Evolutionary conservation across 2,113 vertebrate species (phyloP), one percentile per base, ranked within the genome.

Genomic region (Cephalopterus ornatus): DNA sequence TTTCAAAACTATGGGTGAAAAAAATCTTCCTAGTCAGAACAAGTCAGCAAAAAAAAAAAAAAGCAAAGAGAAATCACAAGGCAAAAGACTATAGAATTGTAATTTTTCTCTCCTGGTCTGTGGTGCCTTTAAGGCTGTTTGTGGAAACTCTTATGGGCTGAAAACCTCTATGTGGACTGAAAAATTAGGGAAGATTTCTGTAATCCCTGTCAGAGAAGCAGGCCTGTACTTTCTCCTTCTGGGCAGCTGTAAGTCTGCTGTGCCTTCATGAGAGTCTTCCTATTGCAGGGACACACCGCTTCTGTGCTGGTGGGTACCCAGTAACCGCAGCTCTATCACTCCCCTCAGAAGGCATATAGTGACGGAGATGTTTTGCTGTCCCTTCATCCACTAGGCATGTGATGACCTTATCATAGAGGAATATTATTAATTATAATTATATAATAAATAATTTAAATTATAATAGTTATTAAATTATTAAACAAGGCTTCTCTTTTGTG

Each of bases 241-340:
- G 50, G 26, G 26, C 23, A 89, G 15, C 42, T 70, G 1, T 65
- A 79, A 76, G 33, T 30, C 49, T 80, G 27, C 49, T 76, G 44
- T 44, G n/a, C 15, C 30, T n/a, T 71, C 4, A 1, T 6, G 9
- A 49, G 21, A 65, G 8, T 30, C 33, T 21, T 84, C 24, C 46
- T 30, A 2, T 11, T 0, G 0, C 2, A 0, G 2, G 14, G 9
- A 76, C 47, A 32, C 2, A 0, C 32, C 37, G 58, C 14, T 84
- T 14, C 20, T 3, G 8, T 26, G 30, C 33, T 5, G 0, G 10
- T 63, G 81, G 26, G 37, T 56, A 46, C 52, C 44, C 10, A 10
- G 16, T 39, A 21, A 20, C 39, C 78, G 50, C 47, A 76, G 39
- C 16, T 83, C 35, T 41, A 33, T 39, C 47, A 32, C 32, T 27